A percentile compares a stretch with the other conserved stretches of the same genome.
Evolutionary conservation across 2,797 vertebrate genomes (phyloP).

Genomic region (Eospalax fontanierii): DNA sequence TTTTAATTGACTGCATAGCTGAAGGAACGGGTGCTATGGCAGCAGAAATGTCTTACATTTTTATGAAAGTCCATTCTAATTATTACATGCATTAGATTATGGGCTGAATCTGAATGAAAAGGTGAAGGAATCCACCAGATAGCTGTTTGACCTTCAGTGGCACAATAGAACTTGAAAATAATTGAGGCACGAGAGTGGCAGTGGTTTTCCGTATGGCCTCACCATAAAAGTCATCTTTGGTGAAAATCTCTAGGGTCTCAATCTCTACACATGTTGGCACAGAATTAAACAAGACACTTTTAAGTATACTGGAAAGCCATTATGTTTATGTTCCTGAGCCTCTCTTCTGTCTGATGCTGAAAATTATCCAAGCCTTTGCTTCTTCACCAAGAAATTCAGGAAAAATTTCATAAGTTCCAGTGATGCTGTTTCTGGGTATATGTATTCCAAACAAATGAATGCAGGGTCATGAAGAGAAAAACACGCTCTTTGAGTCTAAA

Average conservation of each 20-base stretch:
- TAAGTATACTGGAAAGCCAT: not conserved
- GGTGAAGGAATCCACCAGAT: not conserved
- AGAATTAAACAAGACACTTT: not conserved
- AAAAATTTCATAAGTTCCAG: not conserved
- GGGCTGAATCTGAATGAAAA: slow-evolving; percentile 37
- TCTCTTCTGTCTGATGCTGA: not conserved
- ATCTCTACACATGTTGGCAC: not conserved
- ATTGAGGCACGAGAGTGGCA: not conserved
- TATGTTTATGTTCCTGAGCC: not conserved
- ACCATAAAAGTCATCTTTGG: not conserved
- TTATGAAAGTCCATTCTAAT: slow-evolving; percentile 16
- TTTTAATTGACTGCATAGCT: not conserved
- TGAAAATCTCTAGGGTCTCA: not conserved
- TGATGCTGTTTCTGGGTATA: not conserved
- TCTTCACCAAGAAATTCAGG: not conserved
- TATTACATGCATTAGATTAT: not conserved
- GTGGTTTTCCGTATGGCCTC: not conserved
- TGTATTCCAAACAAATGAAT: not conserved
- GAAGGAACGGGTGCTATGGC: not conserved
- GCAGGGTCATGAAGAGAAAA: not conserved
- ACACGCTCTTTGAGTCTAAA: not conserved
- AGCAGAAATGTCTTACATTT: not conserved
- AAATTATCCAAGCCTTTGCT: not conserved
- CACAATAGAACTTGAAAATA: not conserved
- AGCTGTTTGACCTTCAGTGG: slow-evolving; percentile 44